Conservation (phyloP, 2,113 vertebrate species). For the Melanotaenia duboulayi region DNA sequence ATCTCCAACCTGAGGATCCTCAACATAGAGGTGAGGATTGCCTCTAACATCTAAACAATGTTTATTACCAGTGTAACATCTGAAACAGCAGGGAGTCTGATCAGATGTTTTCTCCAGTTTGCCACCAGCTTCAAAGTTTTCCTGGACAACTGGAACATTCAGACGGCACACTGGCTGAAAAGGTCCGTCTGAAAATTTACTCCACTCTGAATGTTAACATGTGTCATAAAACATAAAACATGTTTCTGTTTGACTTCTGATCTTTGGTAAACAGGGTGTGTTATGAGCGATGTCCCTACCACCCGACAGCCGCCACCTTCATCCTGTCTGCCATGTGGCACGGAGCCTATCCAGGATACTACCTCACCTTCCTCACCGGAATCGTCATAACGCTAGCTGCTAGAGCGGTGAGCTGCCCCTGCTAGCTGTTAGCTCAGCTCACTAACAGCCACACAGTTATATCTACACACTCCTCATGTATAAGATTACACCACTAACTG, state of each 20-base stretch:
- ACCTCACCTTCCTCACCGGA: conserved; percentile 94
- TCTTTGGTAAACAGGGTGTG: conserved; percentile 85
- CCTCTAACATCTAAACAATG: too few species aligned
- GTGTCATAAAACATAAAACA: too few species aligned
- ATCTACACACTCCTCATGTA: too few species aligned
- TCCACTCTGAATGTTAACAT: too few species aligned
- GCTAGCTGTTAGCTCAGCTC: neutral
- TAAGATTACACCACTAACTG: too few species aligned
- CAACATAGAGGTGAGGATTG: conserved; percentile 89
- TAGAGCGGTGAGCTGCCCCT: conserved; percentile 81
- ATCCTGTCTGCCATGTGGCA: conserved; percentile 96
- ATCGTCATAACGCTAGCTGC: conserved; percentile 91
- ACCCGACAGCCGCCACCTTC: conserved; percentile 92
- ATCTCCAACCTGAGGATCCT: conserved; percentile 93
- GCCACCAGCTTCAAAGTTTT: conserved; percentile 98
- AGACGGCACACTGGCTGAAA: conserved; percentile 96
- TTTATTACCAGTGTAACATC: neutral
- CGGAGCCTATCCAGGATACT: conserved; percentile 95
- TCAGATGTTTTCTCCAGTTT: conserved; percentile 82
- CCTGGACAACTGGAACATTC: conserved; percentile 98
- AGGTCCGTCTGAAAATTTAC: conserved; percentile 69
- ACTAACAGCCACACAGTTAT: too few species aligned
- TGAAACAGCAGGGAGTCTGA: neutral
- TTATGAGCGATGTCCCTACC: conserved; percentile 90
- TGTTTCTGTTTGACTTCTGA: conserved; percentile 1